These are phyloP conservation scores for Dryococelus australis DNA, from an alignment of 2,888 invertebrate species.

Conservation along the genomic window DNA sequence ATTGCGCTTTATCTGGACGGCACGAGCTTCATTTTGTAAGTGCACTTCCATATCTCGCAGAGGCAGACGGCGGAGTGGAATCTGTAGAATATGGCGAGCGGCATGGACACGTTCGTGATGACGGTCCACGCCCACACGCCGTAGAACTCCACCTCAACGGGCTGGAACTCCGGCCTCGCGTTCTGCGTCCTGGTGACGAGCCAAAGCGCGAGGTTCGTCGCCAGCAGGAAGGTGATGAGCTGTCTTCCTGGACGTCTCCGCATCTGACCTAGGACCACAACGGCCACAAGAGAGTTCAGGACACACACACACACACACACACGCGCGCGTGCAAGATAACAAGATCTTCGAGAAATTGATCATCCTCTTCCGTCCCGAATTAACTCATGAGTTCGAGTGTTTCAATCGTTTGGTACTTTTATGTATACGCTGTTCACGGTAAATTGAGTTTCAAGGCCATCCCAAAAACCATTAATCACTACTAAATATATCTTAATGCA, in stretches of 20 bases:
- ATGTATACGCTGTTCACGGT: too few species aligned
- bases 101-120: constrained; percentile 93
- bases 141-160: constrained; percentile 89
- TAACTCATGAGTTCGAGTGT: too few species aligned
- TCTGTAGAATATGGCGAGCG: constrained; percentile 88
- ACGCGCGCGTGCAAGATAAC: too few species aligned
- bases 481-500: too few species aligned
- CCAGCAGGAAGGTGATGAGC: constrained; percentile 89
- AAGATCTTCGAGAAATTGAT: too few species aligned
- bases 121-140: constrained; percentile 96
- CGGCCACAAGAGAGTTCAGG: too few species aligned
- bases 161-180: constrained; percentile 88
- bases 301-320: too few species aligned
- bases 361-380: too few species aligned
- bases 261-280: constrained; percentile 9
- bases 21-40: constrained; percentile 83
- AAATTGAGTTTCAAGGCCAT: too few species aligned
- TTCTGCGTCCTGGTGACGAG: constrained; percentile 92
- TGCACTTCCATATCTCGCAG: constrained; percentile 95
- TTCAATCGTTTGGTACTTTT: too few species aligned
- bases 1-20: background rate
- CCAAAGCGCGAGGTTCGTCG: constrained; percentile 93
- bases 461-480: too few species aligned
- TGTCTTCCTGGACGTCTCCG: constrained; percentile 90
- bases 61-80: constrained; percentile 95